phyloP scores from a whole-genome alignment of 2,113 vertebrate genomes.

The Anas platyrhynchos region DNA sequence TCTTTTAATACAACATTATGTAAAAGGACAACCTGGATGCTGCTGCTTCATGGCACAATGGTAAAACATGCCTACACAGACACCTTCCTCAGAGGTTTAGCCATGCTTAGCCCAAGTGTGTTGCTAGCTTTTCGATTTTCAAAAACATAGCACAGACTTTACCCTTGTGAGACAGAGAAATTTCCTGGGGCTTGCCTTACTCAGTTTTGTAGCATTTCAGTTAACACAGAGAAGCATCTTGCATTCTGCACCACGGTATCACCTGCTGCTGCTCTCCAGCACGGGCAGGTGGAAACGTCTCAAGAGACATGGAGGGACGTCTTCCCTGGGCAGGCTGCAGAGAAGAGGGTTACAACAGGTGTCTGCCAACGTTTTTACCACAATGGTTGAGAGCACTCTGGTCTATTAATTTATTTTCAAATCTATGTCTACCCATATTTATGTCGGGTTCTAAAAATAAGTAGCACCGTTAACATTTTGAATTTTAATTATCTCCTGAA shows the following conservation, averaged over 20 bases:
- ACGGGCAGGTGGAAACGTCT: neutral
- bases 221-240: neutral
- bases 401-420: neutral
- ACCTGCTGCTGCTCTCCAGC: neutral
- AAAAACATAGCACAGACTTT: neutral
- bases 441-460: conserved; percentile 36
- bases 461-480: conserved; percentile 5
- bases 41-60: neutral
- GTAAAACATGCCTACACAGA: rapidly evolving
- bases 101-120: neutral
- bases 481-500: conserved; percentile 59
- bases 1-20: rapidly evolving
- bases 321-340: neutral
- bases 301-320: neutral
- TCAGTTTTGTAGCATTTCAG: neutral
- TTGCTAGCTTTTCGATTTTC: neutral
- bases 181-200: neutral
- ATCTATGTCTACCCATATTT: neutral
- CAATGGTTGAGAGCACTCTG: neutral
- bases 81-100: neutral
- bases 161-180: neutral
- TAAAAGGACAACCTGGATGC: neutral
- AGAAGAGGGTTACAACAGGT: neutral
- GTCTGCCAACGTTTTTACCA: neutral
- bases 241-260: neutral